Evolutionary conservation across 2,888 invertebrate genomes (phyloP).

Genomic region (Drosophila eohydei): DNA sequence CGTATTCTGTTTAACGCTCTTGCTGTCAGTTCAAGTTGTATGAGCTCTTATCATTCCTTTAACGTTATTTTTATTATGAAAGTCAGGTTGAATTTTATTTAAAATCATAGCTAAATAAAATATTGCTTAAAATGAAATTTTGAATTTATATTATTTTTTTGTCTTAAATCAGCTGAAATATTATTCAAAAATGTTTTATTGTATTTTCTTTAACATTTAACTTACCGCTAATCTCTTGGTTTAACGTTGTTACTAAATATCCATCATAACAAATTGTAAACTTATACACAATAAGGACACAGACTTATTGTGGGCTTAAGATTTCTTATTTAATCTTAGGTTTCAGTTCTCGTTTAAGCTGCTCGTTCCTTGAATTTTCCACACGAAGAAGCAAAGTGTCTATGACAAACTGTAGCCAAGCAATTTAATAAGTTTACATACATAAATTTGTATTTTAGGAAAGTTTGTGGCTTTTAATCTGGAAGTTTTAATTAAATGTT

Average conservation of each 20-base stretch:
- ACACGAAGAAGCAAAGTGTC: conserved; percentile 13
- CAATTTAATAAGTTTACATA: conserved; percentile 17
- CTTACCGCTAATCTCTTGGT: conserved; percentile 10
- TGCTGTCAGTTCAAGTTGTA: background rate
- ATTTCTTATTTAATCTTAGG: conserved; percentile 15
- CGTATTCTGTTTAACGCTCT: conserved; percentile 7
- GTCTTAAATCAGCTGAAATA: background rate
- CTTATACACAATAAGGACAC: conserved; percentile 7
- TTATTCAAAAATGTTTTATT: background rate
- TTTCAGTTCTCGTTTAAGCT: conserved; percentile 12
- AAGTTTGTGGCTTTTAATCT: conserved; percentile 27
- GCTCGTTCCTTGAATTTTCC: conserved; percentile 13
- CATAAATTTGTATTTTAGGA: conserved; percentile 9
- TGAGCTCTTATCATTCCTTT: background rate
- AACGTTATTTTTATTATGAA: background rate
- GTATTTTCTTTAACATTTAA: background rate
- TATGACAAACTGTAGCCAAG: conserved; percentile 5
- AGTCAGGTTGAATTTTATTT: background rate
- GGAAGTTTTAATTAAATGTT: conserved; percentile 57
- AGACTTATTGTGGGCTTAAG: conserved; percentile 18
- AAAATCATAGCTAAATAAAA: background rate
- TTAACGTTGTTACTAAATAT: conserved; percentile 35
- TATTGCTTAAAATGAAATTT: background rate
- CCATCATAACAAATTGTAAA: conserved; percentile 53
- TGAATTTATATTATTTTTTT: background rate